Percentiles rank a stretch among this genome's conserved stretches.
Evolutionary conservation across 2,888 invertebrate genomes (phyloP).

Genomic region (Nephrocerus scutellatus): DNA sequence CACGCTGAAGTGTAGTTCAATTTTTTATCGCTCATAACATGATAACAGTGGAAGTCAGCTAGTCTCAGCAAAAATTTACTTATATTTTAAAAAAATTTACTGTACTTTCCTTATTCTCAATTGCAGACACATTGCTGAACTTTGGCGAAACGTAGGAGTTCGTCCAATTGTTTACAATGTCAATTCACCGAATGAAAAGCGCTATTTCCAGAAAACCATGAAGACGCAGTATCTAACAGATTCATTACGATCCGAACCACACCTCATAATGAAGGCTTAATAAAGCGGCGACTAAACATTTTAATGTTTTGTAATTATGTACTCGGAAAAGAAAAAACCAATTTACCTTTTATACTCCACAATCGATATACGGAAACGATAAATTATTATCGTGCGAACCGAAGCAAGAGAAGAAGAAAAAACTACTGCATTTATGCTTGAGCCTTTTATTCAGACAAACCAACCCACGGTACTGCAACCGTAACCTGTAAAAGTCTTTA

Average conservation of each 20-base stretch:
- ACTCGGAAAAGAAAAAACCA: neutral
- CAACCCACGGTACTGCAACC: neutral
- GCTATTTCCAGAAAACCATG: slow-evolving; percentile 47
- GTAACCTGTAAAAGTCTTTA: slow-evolving; percentile 1
- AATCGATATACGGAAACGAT: slow-evolving; percentile 6
- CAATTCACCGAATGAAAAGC: slow-evolving; percentile 48
- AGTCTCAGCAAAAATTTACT: too few species aligned
- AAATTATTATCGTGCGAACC: slow-evolving; percentile 6
- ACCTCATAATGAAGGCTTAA: slow-evolving; percentile 43
- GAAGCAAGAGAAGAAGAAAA: slow-evolving; percentile 9
- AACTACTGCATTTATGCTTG: slow-evolving; percentile 18
- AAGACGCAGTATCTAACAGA: slow-evolving; percentile 48
- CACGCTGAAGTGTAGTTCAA: too few species aligned
- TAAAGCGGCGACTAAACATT: slow-evolving; percentile 5
- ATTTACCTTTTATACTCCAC: slow-evolving; percentile 2
- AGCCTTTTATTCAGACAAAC: slow-evolving; percentile 9
- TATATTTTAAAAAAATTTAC: too few species aligned
- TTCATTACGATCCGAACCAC: slow-evolving; percentile 46
- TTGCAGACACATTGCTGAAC: slow-evolving; percentile 43
- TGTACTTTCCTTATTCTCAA: too few species aligned
- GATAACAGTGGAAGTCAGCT: too few species aligned
- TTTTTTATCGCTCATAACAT: too few species aligned
- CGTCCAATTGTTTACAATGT: slow-evolving; percentile 47
- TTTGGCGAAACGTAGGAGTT: slow-evolving; percentile 47
- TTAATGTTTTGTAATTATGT: too few species aligned